Conservation (phyloP, 2,888 invertebrate genomes). For the Acronicta leporina region DNA sequence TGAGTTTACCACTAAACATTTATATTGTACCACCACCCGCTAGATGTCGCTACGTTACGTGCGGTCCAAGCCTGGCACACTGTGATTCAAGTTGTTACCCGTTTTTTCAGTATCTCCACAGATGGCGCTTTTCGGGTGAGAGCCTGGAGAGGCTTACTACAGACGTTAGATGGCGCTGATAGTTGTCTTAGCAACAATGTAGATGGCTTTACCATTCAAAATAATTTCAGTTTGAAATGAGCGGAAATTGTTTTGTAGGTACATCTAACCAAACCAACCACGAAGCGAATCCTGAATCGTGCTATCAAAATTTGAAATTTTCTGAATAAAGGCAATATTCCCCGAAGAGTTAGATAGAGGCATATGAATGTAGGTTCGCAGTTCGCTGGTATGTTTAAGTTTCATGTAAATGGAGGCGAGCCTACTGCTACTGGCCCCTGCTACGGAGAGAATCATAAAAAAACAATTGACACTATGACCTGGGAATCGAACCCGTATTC, state of each 20-base stretch:
- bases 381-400: no score
- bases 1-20: background rate
- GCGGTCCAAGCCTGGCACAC: background rate
- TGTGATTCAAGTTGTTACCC: background rate
- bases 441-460: no score
- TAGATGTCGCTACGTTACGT: constrained; percentile 36
- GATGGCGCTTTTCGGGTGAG: constrained; percentile 23
- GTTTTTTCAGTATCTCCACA: constrained; percentile 2
- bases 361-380: no score
- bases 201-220: constrained; percentile 16
- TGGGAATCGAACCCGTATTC: no score
- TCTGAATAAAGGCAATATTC: no score
- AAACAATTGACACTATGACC: no score
- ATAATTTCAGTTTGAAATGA: background rate
- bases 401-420: no score
- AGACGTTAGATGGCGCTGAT: constrained; percentile 17
- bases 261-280: no score
- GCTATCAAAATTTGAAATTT: no score
- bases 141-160: background rate
- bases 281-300: no score
- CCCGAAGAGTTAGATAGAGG: no score
- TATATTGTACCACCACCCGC: constrained; percentile 32
- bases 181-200: background rate
- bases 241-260: background rate
- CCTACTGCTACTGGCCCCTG: no score